Base-by-base conservation (phyloP, 2,888 invertebrate species). In the Sphinx pinastri region DNA sequence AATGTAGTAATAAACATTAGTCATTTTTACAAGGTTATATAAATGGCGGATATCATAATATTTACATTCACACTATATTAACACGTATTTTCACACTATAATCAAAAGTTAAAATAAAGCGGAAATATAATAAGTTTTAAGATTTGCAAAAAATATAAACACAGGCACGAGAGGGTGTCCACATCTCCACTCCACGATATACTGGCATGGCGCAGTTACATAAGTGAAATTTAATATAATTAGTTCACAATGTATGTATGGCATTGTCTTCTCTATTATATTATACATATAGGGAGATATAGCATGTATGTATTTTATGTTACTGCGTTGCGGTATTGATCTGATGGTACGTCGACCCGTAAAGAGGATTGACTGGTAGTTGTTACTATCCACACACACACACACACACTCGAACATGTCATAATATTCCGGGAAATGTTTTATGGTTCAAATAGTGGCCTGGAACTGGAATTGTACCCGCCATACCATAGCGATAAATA, bases 1-100 rank as follows among this genome's bases (percentile, higher is more conserved):
- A 70, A 83, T 73, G 68, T 72, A 73, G 71, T 70, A 68, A 72
- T 75, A 81, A 76, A 81, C 69, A 78, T 84, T 78, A 73, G 73
- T 78, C 78, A 82, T 79, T 72, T 71, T 69, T 25, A 58, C 58
- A 67, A 54, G 54, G 25, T 69, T 60, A 54, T 45, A 57, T 59
- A 63, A 70, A n/a, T 14, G 14, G 13, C 19, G 16, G 25, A 25
- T 16, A n/a, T 60, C 45, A 25, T 58, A 13, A 38, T 54, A n/a
- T n/a, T n/a, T n/a, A n/a, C n/a, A n/a, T 58, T 16, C 47, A 68
- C 51, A 68, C 31, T 11, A n/a, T 47, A 54, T 1, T 25, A 5
- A 25, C 25, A 12, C 19, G 19, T 5, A 11, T 12, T 47, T 63
- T 60, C 16, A n/a, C 63, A 63, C 19, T 13, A 49, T 13, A 16